A percentile compares a stretch with the other conserved stretches of the same genome.
phyloP scores from a whole-genome alignment of 2,797 vertebrate genomes.

The Intellagama lesueurii region DNA sequence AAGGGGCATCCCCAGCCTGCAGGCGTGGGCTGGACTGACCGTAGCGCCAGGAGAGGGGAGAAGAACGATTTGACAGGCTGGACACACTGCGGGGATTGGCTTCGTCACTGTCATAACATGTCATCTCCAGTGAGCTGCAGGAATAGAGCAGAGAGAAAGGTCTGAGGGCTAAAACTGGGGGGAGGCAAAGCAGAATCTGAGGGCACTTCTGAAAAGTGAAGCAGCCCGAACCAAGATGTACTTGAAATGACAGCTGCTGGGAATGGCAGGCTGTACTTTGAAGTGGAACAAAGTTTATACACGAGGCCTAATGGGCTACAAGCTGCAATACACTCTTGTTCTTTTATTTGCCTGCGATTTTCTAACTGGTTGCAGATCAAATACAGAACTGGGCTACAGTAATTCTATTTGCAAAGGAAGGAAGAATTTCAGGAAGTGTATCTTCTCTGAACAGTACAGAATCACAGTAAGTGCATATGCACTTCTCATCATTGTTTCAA shows the following conservation, averaged over 20 bases:
- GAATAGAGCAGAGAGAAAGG: constrained; percentile 43
- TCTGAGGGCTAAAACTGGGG: background rate
- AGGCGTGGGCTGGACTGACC: constrained; percentile 94
- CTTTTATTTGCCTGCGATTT: background rate
- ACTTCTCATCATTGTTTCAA: background rate
- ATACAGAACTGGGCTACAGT: background rate
- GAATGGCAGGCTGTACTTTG: background rate
- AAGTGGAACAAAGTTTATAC: background rate
- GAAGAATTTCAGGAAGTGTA: background rate
- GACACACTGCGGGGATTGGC: constrained; percentile 90
- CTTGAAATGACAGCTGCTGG: background rate
- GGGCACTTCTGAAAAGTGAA: background rate
- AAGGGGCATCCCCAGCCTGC: constrained; percentile 93
- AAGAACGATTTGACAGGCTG: constrained; percentile 94
- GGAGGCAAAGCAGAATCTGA: background rate
- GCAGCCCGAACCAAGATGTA: background rate
- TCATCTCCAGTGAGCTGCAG: constrained; percentile 87
- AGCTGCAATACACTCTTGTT: background rate
- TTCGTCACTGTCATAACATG: constrained; percentile 93
- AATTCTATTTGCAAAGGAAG: background rate
- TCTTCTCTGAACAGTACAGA: background rate
- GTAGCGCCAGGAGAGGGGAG: constrained; percentile 93
- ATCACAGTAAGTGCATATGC: background rate
- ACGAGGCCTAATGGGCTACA: background rate
- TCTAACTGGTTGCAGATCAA: constrained; percentile 1